Conservation (phyloP, 2,113 vertebrate genomes). For the Indicator maculatus region DNA sequence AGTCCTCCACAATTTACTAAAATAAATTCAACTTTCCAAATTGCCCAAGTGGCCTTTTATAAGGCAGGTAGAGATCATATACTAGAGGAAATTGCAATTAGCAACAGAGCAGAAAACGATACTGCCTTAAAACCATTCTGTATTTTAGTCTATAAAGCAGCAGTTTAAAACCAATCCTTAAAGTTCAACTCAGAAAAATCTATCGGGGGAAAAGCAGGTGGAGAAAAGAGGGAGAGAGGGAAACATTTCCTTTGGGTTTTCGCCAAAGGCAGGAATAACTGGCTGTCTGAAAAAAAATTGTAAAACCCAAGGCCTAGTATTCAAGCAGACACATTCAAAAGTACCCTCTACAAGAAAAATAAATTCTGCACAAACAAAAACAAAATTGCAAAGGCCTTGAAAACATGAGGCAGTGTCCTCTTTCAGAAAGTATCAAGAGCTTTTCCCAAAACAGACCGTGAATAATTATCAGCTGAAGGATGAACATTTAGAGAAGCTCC, state of each 20-base stretch:
- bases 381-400: neutral
- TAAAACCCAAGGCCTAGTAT: neutral
- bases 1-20: neutral
- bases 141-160: neutral
- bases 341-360: neutral
- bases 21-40: neutral
- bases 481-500: neutral
- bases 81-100: neutral
- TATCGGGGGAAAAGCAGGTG: fast-evolving
- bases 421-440: neutral
- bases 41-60: neutral
- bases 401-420: neutral
- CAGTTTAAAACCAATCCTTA: neutral
- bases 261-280: neutral
- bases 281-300: neutral
- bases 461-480: neutral
- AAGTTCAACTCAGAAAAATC: neutral
- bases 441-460: neutral
- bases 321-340: neutral
- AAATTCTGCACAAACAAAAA: too few species aligned
- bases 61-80: neutral
- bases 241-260: too few species aligned
- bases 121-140: neutral
- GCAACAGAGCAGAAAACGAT: neutral
- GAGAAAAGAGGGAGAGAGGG: too few species aligned